Conservation (phyloP, 2,888 invertebrate genomes). For the Fragum whitleyi region DNA sequence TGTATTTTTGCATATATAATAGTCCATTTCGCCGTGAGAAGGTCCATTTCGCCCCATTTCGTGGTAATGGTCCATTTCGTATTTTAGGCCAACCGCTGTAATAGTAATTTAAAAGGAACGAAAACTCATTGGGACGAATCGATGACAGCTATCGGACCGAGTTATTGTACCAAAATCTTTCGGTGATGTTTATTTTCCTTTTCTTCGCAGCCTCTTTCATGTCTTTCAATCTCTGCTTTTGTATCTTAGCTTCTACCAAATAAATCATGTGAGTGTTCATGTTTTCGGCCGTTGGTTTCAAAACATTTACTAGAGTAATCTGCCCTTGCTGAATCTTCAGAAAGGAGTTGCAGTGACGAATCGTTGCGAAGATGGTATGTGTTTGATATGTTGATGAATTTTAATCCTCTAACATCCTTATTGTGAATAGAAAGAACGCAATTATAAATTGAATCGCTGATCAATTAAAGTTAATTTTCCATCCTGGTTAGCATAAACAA, state of each 20-base stretch:
- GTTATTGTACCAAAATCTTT: conserved; percentile 63
- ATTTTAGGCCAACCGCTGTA: too few species aligned
- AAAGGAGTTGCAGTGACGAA: neutral
- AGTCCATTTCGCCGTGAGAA: too few species aligned
- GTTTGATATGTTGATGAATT: neutral
- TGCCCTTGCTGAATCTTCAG: neutral
- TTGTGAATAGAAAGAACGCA: too few species aligned
- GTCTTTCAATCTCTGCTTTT: conserved; percentile 73
- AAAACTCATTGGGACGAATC: neutral
- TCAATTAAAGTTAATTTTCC: too few species aligned
- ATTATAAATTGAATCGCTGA: too few species aligned
- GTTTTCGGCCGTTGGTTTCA: too few species aligned
- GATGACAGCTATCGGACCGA: neutral
- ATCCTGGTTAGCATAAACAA: too few species aligned
- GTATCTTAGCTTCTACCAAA: conserved; percentile 69
- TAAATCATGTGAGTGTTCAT: conserved; percentile 14
- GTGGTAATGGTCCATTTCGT: too few species aligned
- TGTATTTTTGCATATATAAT: too few species aligned
- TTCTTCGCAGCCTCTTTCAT: conserved; percentile 72
- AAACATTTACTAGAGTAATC: neutral
- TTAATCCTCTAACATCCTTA: neutral
- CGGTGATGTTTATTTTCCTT: conserved; percentile 61
- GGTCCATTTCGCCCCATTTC: too few species aligned
- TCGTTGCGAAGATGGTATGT: too few species aligned
- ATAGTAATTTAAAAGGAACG: neutral